Conservation (phyloP, 2,797 vertebrate genomes). For the Prunella strophiata region DNA sequence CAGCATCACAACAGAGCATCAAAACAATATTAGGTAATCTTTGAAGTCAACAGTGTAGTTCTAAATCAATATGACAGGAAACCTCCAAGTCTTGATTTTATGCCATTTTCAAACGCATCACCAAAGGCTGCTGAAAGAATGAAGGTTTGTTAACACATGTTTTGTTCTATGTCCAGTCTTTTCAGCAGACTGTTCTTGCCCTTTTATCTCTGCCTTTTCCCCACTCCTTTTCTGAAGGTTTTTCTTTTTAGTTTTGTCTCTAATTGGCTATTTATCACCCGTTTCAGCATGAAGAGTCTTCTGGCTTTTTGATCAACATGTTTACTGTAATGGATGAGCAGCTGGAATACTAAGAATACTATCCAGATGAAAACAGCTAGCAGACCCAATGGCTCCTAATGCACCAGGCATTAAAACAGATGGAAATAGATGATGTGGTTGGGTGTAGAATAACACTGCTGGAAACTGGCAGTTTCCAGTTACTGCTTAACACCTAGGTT, state of each 20-base stretch:
- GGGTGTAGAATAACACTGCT: not conserved
- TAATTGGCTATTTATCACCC: constrained; percentile 28
- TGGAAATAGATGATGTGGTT: not conserved
- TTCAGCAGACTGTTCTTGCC: constrained; percentile 1
- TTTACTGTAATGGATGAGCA: not conserved
- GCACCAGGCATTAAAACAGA: not conserved
- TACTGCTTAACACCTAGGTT: not conserved
- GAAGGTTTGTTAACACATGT: not conserved
- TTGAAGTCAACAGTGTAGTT: not conserved
- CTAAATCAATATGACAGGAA: constrained; percentile 3
- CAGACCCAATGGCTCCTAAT: not conserved
- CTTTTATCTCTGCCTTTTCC: constrained; percentile 47
- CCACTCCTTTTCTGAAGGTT: constrained; percentile 9
- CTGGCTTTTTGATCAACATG: constrained; percentile 3
- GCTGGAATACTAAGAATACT: not conserved
- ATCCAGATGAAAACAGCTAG: not conserved
- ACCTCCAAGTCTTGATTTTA: constrained; percentile 20
- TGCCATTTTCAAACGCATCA: not conserved
- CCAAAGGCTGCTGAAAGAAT: not conserved
- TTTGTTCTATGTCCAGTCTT: constrained; percentile 43
- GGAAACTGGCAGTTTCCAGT: not conserved
- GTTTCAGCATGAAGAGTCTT: not conserved
- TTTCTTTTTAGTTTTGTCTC: constrained; percentile 34
- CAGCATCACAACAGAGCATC: not conserved
- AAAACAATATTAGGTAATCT: not conserved